Percentiles rank a stretch among this genome's conserved stretches.
These are phyloP conservation scores for Bombus balteatus DNA, from an alignment of 1,140 invertebrate genomes.

Conservation along the genomic window DNA sequence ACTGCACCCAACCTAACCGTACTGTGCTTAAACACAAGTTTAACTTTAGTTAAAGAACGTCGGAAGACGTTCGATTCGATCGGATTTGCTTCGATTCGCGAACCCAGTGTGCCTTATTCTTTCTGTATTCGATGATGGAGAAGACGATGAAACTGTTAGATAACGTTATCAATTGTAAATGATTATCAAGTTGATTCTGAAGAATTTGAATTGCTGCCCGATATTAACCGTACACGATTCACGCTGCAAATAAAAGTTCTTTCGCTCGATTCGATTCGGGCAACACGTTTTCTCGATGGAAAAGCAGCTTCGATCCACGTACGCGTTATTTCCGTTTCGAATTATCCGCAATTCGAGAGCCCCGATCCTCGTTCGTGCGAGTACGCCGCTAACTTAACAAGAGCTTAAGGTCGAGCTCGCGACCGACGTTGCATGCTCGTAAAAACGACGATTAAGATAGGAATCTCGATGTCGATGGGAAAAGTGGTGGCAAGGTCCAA, in stretches of 20 bases:
- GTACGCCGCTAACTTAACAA: background rate
- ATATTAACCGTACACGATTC: too few species aligned
- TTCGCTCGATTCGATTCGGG: background rate
- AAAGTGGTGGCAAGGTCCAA: conserved; percentile 71
- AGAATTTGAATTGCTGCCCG: too few species aligned
- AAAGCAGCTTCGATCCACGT: background rate
- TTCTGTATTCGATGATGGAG: background rate
- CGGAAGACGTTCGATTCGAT: background rate
- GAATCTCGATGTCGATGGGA: conserved; percentile 53
- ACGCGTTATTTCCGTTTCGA: background rate
- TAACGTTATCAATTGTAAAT: too few species aligned
- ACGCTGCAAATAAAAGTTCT: background rate
- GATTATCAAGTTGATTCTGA: too few species aligned
- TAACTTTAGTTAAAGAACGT: background rate
- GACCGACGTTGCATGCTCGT: conserved; percentile 65
- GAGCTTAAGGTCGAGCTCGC: conserved; percentile 51
- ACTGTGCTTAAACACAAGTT: background rate
- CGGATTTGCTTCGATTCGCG: background rate
- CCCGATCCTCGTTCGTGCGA: conserved; percentile 9
- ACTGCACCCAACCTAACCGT: too few species aligned
- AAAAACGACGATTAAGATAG: conserved; percentile 70
- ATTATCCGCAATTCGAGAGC: background rate
- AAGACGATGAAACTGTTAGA: background rate
- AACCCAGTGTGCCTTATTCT: too few species aligned
- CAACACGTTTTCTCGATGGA: background rate